A percentile compares a stretch with the other conserved stretches of the same genome.
phyloP scores from a whole-genome alignment of 2,797 vertebrate species.

The Naso thynnoides region DNA sequence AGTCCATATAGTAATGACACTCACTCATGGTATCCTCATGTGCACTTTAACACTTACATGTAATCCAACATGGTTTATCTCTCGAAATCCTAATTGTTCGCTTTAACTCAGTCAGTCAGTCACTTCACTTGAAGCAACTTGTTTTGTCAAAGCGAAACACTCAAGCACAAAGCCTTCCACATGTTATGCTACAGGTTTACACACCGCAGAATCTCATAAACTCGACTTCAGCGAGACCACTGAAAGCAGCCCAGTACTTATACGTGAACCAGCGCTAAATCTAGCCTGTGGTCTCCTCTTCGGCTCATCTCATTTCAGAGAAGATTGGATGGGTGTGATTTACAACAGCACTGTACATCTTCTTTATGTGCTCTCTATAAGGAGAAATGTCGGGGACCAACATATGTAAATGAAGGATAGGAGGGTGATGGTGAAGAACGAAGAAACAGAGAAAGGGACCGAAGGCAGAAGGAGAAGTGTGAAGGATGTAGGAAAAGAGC shows the following conservation, averaged over 20 bases:
- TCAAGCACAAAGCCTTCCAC: not conserved
- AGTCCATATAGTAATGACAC: no score
- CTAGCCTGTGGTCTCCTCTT: constrained; percentile 24
- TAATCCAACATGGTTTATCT: not conserved
- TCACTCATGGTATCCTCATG: no score
- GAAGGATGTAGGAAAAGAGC: no score
- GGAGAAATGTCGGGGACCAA: constrained; percentile 51
- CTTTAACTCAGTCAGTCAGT: no score
- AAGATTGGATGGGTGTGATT: constrained; percentile 60
- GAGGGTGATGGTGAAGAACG: constrained; percentile 58
- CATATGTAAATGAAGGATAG: constrained; percentile 72
- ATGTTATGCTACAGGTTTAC: not conserved
- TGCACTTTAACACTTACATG: not conserved
- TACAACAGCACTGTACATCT: constrained; percentile 54
- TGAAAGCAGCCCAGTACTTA: not conserved
- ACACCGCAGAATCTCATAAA: constrained; percentile 1
- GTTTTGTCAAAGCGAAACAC: not conserved
- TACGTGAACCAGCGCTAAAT: constrained; percentile 7
- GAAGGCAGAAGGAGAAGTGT: not conserved
- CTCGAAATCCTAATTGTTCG: not conserved
- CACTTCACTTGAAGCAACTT: not conserved
- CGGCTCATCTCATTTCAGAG: constrained; percentile 44
- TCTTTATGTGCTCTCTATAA: constrained; percentile 66
- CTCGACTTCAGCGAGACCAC: not conserved
- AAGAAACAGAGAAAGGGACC: constrained; percentile 6